Conservation (phyloP, 23 tunicate genomes). For the Styela clava region DNA sequence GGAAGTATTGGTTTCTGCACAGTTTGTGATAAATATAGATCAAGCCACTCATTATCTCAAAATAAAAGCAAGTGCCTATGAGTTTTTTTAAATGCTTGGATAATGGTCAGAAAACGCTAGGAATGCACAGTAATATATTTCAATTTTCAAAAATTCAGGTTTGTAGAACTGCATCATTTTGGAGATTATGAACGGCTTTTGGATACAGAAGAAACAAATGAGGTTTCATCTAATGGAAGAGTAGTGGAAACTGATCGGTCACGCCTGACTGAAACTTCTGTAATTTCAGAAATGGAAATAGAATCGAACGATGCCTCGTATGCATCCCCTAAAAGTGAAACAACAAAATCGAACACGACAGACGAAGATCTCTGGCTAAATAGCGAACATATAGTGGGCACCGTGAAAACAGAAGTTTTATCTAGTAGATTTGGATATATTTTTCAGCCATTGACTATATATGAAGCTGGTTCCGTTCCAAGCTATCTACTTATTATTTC, state of each 20-base stretch:
- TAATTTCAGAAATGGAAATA: background rate
- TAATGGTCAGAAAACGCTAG: too few relatives aligned
- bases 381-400: conserved; percentile 33
- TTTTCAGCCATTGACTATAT: conserved; percentile 37
- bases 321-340: background rate
- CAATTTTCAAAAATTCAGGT: background rate
- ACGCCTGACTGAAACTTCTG: background rate
- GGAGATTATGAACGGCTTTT: background rate
- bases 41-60: too few relatives aligned
- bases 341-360: conserved; percentile 1
- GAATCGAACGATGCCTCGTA: background rate
- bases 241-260: background rate
- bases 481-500: conserved; percentile 34
- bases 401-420: conserved; percentile 47
- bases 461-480: conserved; percentile 53
- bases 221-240: background rate
- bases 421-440: conserved; percentile 49
- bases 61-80: too few relatives aligned
- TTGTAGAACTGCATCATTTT: background rate
- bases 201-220: background rate
- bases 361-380: background rate
- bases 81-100: too few relatives aligned
- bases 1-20: too few relatives aligned
- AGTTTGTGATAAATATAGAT: too few relatives aligned
- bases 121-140: too few relatives aligned